Evolutionary conservation across 2,113 vertebrate genomes (phyloP), one percentile per base, ranked within the genome.

Genomic region (Porphyrio hochstetteri): DNA sequence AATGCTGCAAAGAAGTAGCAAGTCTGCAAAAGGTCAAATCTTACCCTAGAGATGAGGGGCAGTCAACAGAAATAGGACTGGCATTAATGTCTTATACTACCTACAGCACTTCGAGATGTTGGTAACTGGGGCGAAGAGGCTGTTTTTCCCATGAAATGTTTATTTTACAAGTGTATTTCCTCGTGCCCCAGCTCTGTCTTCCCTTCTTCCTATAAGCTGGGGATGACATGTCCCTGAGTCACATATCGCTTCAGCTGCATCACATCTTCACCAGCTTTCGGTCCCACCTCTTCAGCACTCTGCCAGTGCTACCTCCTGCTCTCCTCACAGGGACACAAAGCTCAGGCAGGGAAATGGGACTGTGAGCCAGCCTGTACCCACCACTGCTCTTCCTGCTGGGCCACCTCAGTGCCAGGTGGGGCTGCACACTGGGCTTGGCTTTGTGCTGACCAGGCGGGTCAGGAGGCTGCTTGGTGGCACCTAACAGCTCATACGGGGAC

Each of bases 131-230:
- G 74, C 61, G 71, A 86, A 57, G 28, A 75, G 14, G 29, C 35
- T 77, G 9, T 55, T 90, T 90, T 70, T 85, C 82, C 80, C 24
- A 38, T 9, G 24, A 77, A 83, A 42, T 61, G 40, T 67, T 95
- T 48, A 86, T 91, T 91, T 65, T 86, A 63, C 79, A 82, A 60
- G 25, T 28, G 12, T 46, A 18, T 75, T 83, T 95, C 86, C 52
- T 78, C 68, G 92, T 89, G 48, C 77, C 81, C 64, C 63, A 74
- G 76, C 35, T 83, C 53, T 44, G 61, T 71, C 53, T 92, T 46
- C 80, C 48, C 61, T 72, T 92, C 86, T 64, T 95, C 61, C 77
- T 82, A 19, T 24, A 20, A 93, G 69, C 91, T 35, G 71, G 59
- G 38, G 35, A 76, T 91, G 83, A 82, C 29, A 42, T 4, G 65